A percentile compares a stretch with the other conserved stretches of the same genome.
These are phyloP conservation scores for Phrynocephalus versicolor DNA, from an alignment of 2,113 vertebrate species.

Conservation along the genomic window DNA sequence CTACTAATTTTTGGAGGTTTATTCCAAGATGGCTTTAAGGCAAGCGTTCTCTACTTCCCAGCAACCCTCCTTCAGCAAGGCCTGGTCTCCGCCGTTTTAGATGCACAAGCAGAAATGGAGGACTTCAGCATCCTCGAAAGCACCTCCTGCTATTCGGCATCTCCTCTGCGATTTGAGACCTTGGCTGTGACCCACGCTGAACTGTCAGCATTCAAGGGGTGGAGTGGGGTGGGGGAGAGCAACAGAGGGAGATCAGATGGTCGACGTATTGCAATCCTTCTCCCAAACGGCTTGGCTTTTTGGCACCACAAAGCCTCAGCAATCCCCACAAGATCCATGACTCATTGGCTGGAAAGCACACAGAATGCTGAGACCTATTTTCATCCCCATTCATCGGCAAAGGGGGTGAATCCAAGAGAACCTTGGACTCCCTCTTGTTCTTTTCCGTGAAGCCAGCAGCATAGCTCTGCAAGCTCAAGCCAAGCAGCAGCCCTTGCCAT, in stretches of 20 bases:
- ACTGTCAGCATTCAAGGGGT: constrained; percentile 9
- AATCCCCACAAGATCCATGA: constrained; percentile 8
- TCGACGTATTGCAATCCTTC: constrained; percentile 16
- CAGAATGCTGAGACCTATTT: constrained; percentile 20
- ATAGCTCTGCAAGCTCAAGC: constrained; percentile 19
- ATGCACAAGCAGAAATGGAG: not conserved
- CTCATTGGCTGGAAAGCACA: constrained; percentile 21
- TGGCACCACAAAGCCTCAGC: not conserved
- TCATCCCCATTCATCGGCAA: constrained; percentile 20
- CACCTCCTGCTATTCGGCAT: not conserved
- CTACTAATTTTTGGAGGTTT: not conserved
- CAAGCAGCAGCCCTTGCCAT: constrained; percentile 31
- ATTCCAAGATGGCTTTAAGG: not conserved
- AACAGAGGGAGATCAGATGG: constrained; percentile 2
- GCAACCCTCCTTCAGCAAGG: not conserved
- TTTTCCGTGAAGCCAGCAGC: constrained; percentile 26
- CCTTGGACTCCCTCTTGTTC: constrained; percentile 5
- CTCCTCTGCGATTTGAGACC: constrained; percentile 14
- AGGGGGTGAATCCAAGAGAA: constrained; percentile 27
- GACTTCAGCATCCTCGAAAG: not conserved
- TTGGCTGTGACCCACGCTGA: not conserved
- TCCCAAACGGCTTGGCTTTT: constrained; percentile 17
- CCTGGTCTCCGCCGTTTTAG: not conserved
- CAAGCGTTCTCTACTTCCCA: not conserved
- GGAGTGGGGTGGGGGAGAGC: no score